Percentiles rank a stretch among this genome's conserved stretches.
phyloP scores from a whole-genome alignment of 2,888 invertebrate genomes.

The Ecliptopera silaceata region DNA sequence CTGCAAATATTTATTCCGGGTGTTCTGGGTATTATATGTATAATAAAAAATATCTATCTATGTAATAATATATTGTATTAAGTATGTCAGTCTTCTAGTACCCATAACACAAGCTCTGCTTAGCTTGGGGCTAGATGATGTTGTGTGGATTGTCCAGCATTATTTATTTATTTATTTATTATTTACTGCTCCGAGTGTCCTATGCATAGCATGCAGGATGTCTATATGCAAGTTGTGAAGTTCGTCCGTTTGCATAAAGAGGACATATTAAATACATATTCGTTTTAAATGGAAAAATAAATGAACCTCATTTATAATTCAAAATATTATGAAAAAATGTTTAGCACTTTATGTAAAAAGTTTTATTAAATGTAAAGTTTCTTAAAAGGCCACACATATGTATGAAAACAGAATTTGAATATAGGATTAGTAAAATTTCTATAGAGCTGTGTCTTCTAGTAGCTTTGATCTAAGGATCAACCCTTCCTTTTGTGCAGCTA shows the following conservation, averaged over 20 bases:
- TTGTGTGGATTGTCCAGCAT: no score
- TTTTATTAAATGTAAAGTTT: not conserved
- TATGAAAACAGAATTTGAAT: not conserved
- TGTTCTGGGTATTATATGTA: no score
- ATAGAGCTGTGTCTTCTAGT: not conserved
- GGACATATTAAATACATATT: constrained; percentile 22
- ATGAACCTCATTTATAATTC: not conserved
- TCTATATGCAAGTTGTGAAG: constrained; percentile 26
- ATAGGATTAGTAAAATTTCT: not conserved
- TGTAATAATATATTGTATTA: no score
- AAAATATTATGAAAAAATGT: no score
- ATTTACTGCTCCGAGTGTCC: constrained; percentile 5
- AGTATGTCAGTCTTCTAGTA: no score
- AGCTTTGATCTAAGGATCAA: constrained; percentile 2
- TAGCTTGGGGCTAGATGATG: no score
- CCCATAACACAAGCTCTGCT: no score
- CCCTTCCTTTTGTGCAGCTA: constrained; percentile 15
- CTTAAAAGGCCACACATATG: no score
- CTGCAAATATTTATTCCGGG: no score
- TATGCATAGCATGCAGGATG: constrained; percentile 17
- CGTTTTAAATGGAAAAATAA: constrained; percentile 10
- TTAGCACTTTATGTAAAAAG: no score
- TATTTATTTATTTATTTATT: no score
- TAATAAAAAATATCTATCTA: no score
- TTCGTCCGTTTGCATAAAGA: constrained; percentile 30